Evolutionary conservation across 2,113 vertebrate genomes (phyloP), one percentile per base, ranked within the genome.

Genomic region (Macroglossus sobrinus): DNA sequence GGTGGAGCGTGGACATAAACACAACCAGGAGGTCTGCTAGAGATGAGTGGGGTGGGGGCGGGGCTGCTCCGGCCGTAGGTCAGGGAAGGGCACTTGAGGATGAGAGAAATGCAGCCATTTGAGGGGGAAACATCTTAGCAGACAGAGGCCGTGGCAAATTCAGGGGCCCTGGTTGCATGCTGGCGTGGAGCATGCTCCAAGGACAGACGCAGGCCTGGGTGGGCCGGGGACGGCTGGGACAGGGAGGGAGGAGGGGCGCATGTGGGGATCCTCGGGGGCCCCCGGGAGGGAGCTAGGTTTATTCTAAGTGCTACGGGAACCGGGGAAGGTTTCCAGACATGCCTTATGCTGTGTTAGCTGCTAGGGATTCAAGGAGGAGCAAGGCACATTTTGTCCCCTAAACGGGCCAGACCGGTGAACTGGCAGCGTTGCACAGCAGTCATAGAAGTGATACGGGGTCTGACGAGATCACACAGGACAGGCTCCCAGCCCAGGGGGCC

Each of bases 31-130:
- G 16, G 45, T 19, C 22, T 0, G 14, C 21, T 16, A 4, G 16
- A 12, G 16, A 15, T 1, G 28, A 19, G 33, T 0, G 1, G 14
- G 24, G 14, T 6, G 45, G 9, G 3, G 43, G 19, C 0, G 0
- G 38, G 57, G 21, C 50, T 11, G 13, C 24, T 35, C 19, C 21
- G 47, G 30, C 11, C 4, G 50, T 15, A 61, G 33, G 40, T 68
- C 38, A 59, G 40, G 45, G 40, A 84, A 84, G 68, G 59, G 43
- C 28, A 33, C 38, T 21, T n/a, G 26, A 35, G 5, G 7, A 5
- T 7, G 40, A 69, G 66, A 35, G 33, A 55, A 43, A 33, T 1
- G 8, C 50, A 24, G 89, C 28, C 45, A 3, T 35, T 2, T 30
- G 40, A 30, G 30, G 11, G 21, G 13, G 40, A 26, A 16, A 61